Conservation (phyloP, 1,140 invertebrate species). For the Drosophila sulfurigaster region DNA sequence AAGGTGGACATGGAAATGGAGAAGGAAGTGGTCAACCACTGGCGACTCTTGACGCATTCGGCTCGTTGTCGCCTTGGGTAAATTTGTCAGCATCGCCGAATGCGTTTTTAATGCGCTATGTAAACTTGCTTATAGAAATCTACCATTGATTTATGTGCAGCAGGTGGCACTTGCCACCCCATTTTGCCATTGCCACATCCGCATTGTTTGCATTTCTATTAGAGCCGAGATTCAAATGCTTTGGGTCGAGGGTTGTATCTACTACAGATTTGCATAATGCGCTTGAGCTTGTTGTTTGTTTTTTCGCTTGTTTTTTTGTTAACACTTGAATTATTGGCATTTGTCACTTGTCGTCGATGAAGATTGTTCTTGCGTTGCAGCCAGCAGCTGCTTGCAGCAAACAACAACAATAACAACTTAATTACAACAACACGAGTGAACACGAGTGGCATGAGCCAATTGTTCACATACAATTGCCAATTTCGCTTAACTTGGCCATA, state of each 20-base stretch:
- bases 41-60: slow-evolving; percentile 14
- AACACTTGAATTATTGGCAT: slow-evolving; percentile 76
- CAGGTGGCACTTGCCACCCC: slow-evolving; percentile 58
- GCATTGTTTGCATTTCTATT: slow-evolving; percentile 71
- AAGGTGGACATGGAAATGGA: background rate
- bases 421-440: slow-evolving; percentile 70
- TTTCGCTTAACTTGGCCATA: slow-evolving; percentile 74
- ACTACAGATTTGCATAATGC: slow-evolving; percentile 72
- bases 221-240: slow-evolving; percentile 38
- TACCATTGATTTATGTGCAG: slow-evolving; percentile 60
- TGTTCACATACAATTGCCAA: slow-evolving; percentile 75
- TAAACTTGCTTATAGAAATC: slow-evolving; percentile 42
- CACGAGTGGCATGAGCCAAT: slow-evolving; percentile 66
- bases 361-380: slow-evolving; percentile 39
- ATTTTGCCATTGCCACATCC: slow-evolving; percentile 14
- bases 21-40: slow-evolving; percentile 69
- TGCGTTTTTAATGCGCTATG: slow-evolving; percentile 62
- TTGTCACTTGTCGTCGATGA: slow-evolving; percentile 28
- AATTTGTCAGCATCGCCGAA: slow-evolving; percentile 39
- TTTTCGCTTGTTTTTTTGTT: slow-evolving; percentile 52
- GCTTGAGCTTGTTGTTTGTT: slow-evolving; percentile 44
- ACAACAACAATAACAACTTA: slow-evolving; percentile 71
- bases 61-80: slow-evolving; percentile 17
- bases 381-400: slow-evolving; percentile 46
- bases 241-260: slow-evolving; percentile 48